Conservation (phyloP, 2,888 invertebrate species). For the Drosophila putrida region DNA sequence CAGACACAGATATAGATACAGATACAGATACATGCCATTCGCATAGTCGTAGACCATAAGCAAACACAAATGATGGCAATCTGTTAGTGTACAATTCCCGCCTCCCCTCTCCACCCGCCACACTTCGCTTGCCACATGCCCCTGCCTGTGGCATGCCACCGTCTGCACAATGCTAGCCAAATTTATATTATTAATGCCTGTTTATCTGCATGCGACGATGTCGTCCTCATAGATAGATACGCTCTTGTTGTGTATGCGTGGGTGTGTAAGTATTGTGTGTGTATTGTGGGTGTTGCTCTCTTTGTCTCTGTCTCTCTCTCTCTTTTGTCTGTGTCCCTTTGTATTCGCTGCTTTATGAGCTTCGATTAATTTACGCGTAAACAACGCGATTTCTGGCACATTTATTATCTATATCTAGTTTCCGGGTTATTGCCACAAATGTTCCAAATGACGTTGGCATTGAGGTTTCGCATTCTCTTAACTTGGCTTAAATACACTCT, state of each 20-base stretch:
- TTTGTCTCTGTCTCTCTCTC: slow-evolving; percentile 1
- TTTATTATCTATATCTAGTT: slow-evolving; percentile 17
- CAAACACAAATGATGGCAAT: slow-evolving; percentile 75
- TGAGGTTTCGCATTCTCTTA: neutral
- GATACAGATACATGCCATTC: slow-evolving; percentile 17
- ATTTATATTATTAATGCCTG: slow-evolving; percentile 74
- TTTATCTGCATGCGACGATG: slow-evolving; percentile 73
- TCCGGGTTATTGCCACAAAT: slow-evolving; percentile 1
- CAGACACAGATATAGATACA: slow-evolving; percentile 12
- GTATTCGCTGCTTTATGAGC: slow-evolving; percentile 71
- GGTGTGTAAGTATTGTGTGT: neutral
- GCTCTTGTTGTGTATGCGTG: neutral
- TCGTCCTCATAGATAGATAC: slow-evolving; percentile 39
- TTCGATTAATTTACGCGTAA: slow-evolving; percentile 75
- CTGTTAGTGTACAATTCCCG: slow-evolving; percentile 48
- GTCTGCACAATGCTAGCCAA: slow-evolving; percentile 51
- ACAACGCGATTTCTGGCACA: slow-evolving; percentile 41
- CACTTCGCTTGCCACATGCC: neutral
- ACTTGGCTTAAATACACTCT: neutral
- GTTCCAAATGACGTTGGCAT: neutral
- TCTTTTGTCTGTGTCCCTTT: slow-evolving; percentile 50
- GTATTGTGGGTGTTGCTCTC: slow-evolving; percentile 10
- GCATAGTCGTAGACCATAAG: slow-evolving; percentile 45
- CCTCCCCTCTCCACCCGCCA: neutral
- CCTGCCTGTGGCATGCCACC: slow-evolving; percentile 16